Base-by-base conservation (phyloP, 2,797 vertebrate genomes). In the Pygocentrus nattereri region DNA sequence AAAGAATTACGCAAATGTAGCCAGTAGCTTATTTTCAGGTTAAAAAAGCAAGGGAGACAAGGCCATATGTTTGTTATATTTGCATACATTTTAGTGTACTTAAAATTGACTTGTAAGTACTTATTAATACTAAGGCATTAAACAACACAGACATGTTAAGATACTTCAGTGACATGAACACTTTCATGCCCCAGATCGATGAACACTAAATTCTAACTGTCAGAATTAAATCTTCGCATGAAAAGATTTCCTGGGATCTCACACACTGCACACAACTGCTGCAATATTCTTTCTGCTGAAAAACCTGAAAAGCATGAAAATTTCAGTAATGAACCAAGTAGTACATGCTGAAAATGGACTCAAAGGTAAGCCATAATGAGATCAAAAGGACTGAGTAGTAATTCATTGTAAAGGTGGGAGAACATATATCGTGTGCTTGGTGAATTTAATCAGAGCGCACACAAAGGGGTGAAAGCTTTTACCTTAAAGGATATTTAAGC, bases 301-400 rank as follows among this genome's bases (percentile, higher is more conserved):
- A 18, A 59, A n/a, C 54, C 54, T 10, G 5, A 11, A 72, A 52
- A 31, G 25, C 7, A 52, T 52, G 16, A 27, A 72, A 31, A n/a
- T 23, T n/a, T 38, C 21, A 56, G 4, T 73, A 73, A 56, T 73
- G 50, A 56, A 73, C 18, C 49, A 71, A 50, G 47, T 16, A 19
- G 5, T 10, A 31, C 25, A 50, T 50, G 44, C 68, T 71, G 44
- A 31, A 71, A 27, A 70, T 70, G 23, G 23, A 70, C 49, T 25
- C 3, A 69, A 69, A 8, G 0, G 41, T 30, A 30, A 27, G 13
- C 23, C 30, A 49, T 71, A 50, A 49, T 30, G 13, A 72, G 25
- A 72, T 34, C 7, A 54, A 54, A 49, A 54, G 12, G 47, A 52
- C 19, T 41, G n/a, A 67, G 64, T 38, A 67, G 34, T 38, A 23